These are phyloP conservation scores for Paradoxurus hermaphroditus DNA, from an alignment of 2,113 vertebrate species.

Conservation along the genomic window DNA sequence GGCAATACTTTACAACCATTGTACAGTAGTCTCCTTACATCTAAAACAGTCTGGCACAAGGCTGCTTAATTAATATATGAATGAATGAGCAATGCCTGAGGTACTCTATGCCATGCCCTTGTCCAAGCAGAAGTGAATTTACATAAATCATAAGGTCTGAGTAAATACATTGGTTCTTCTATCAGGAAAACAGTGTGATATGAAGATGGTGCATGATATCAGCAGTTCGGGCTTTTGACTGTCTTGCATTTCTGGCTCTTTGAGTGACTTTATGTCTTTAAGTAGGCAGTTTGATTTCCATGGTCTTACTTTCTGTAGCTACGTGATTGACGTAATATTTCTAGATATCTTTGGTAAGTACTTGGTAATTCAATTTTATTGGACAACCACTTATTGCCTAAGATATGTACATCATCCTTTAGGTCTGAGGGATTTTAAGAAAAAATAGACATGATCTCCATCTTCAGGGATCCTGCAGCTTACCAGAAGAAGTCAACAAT, in stretches of 20 bases:
- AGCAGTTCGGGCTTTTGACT: not conserved
- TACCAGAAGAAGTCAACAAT: not conserved
- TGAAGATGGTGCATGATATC: not conserved
- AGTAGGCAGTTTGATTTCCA: not conserved
- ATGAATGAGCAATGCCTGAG: not conserved
- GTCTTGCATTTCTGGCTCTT: not conserved
- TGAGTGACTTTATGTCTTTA: not conserved
- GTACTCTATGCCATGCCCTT: not conserved
- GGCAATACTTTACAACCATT: not conserved
- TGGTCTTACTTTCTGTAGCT: not conserved
- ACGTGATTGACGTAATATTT: not conserved
- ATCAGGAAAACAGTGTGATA: not conserved
- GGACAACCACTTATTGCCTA: not conserved
- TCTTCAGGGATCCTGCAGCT: not conserved
- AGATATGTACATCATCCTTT: not conserved
- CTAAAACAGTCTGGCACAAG: not conserved
- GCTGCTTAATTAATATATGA: not conserved
- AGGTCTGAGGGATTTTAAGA: not conserved
- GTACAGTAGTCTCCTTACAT: not conserved
- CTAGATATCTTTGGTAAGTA: not conserved
- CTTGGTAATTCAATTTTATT: not conserved
- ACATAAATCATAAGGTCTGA: not conserved
- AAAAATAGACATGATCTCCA: not conserved
- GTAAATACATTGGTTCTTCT: not conserved
- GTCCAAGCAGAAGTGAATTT: not conserved